Base-by-base conservation (phyloP, 1,140 invertebrate species). In the Drosophila truncata region DNA sequence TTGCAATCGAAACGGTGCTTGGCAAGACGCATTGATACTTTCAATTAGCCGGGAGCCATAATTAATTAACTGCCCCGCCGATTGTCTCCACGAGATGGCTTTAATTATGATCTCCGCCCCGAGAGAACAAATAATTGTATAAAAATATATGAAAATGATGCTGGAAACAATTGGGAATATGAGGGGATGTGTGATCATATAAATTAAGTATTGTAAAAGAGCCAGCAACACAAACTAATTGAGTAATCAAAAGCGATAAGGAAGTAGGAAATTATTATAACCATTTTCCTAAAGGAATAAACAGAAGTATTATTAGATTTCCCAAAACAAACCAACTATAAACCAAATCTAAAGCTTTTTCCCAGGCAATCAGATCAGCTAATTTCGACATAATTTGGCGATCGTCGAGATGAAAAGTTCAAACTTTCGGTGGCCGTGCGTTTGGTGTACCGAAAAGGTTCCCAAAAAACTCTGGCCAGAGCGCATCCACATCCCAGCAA, bases 1-100 rank as follows among this genome's bases (percentile, higher is more conserved):
- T 49, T 49, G 46, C 23, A 49, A 27, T 80, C 64, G 65, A 78
- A 88, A 87, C 84, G 85, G 85, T 88, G 87, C 76, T 82, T 74
- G 67, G 64, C 35, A 39, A 70, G 64, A 87, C 84, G 84, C 84
- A 55, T 52, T 41, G 50, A 72, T 87, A 87, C 86, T 87, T 84
- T 90, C 84, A 87, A 87, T 87, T 90, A 88, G 80, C 79, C 71
- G 5, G 46, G 10, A 63, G 37, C 37, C 63, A 70, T 65, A 67
- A 70, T 67, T 70, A 70, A 72, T 72, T 73, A 72, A 59, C 44
- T 49, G 35, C 52, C 52, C 16, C 7, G n/a, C 58, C 44, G 31
- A 65, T 69, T 64, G 60, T 44, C 66, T 52, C 29, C 66, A 20
- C 27, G 27, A 39, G 46, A 33, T 55, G 47, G 23, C 37, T 44